A percentile compares a stretch with the other conserved stretches of the same genome.
These are phyloP conservation scores for Peromyscus nudipes DNA, from an alignment of 2,797 vertebrate species.

Conservation along the genomic window DNA sequence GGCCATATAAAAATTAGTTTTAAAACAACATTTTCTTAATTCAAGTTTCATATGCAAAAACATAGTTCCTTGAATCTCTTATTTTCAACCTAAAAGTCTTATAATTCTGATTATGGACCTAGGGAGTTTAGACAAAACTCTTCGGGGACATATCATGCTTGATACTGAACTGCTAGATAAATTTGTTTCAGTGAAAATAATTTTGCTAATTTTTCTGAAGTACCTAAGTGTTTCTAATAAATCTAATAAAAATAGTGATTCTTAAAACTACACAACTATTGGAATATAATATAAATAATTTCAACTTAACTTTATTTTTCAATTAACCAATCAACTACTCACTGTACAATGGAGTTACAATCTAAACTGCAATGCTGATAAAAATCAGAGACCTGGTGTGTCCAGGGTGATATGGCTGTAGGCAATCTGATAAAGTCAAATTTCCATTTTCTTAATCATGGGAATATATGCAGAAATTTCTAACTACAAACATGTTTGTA, in stretches of 20 bases:
- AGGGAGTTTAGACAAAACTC: slow-evolving; percentile 5
- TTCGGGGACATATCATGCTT: background rate
- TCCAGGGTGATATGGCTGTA: background rate
- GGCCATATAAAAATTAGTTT: slow-evolving; percentile 46
- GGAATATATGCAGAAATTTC: background rate
- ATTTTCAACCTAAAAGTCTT: slow-evolving; percentile 14
- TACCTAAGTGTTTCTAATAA: slow-evolving; percentile 52
- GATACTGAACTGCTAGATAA: slow-evolving; percentile 20
- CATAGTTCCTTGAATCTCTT: background rate
- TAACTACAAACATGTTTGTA: slow-evolving; percentile 14
- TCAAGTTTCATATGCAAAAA: slow-evolving; percentile 29
- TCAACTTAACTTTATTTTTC: background rate
- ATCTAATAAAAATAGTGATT: slow-evolving; percentile 22
- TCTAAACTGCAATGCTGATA: background rate
- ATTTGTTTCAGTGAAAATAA: slow-evolving; percentile 54
- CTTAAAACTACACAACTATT: slow-evolving; percentile 41
- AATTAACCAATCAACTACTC: background rate
- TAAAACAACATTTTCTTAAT: slow-evolving; percentile 50
- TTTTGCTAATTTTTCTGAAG: slow-evolving; percentile 28
- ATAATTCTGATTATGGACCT: slow-evolving; percentile 12
- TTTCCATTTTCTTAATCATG: slow-evolving; percentile 1
- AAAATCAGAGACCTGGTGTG: background rate
- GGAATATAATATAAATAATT: slow-evolving; percentile 41
- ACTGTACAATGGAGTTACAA: slow-evolving; percentile 1
- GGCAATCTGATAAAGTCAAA: background rate